phyloP scores from a whole-genome alignment of 2,888 invertebrate species.

The Tiphia femorata region DNA sequence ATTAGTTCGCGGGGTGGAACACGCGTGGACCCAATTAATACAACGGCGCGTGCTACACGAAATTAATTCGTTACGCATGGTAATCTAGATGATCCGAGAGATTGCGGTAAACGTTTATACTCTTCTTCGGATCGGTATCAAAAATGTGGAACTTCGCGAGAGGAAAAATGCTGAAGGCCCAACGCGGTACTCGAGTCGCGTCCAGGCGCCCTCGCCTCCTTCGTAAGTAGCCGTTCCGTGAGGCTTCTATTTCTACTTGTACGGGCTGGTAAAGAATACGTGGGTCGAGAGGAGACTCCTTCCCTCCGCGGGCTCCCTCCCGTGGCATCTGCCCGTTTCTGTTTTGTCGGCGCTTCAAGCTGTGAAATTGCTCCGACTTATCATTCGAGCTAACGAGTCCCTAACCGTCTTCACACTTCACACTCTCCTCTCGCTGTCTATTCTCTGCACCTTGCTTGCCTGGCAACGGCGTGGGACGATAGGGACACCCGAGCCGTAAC shows the following conservation, averaged over 20 bases:
- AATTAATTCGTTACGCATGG: too few relatives aligned
- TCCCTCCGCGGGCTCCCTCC: constrained; percentile 10
- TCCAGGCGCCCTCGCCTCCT: constrained; percentile 18
- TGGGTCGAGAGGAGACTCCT: background rate
- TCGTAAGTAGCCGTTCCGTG: constrained; percentile 2
- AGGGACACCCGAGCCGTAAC: too few relatives aligned
- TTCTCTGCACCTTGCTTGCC: constrained; percentile 39
- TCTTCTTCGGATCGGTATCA: too few relatives aligned
- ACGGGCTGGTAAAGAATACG: background rate
- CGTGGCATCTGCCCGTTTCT: constrained; percentile 31
- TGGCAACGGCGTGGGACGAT: constrained; percentile 43
- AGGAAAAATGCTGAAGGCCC: too few relatives aligned
- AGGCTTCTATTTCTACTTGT: background rate
- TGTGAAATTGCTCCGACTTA: constrained; percentile 66
- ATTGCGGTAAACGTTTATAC: too few relatives aligned
- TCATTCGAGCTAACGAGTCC: constrained; percentile 66
- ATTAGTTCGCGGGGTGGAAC: too few relatives aligned
- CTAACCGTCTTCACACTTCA: constrained; percentile 61
- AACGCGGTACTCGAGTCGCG: too few relatives aligned
- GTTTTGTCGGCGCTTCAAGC: constrained; percentile 56
- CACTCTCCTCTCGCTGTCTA: constrained; percentile 49
- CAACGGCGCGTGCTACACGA: too few relatives aligned
- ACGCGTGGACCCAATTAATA: too few relatives aligned
- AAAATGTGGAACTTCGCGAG: too few relatives aligned
- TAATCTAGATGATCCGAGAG: too few relatives aligned